Conservation (phyloP, 2,113 vertebrate species). For the Festucalex cinctus region DNA sequence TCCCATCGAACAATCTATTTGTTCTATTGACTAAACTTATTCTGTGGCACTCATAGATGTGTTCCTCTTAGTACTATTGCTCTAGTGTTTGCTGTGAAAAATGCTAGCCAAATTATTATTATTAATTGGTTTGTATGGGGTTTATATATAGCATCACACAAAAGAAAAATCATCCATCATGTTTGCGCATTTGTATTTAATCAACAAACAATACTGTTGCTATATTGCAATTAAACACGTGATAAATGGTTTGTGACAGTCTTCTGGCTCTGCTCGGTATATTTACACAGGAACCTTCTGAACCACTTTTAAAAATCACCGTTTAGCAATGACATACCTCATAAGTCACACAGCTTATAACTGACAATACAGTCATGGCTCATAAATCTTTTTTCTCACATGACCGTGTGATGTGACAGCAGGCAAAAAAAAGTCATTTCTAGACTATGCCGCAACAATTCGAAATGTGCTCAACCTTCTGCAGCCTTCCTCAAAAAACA, state of each 20-base stretch:
- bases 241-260: conserved; percentile 55
- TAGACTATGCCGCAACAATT: conserved; percentile 39
- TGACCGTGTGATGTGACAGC: conserved; percentile 40
- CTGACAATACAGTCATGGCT: conserved; percentile 59
- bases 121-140: conserved; percentile 38
- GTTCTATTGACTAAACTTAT: neutral
- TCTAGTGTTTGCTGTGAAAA: neutral
- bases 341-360: conserved; percentile 58
- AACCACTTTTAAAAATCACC: conserved; percentile 39
- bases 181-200: conserved; percentile 41
- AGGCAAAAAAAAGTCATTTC: conserved; percentile 27
- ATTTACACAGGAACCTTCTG: conserved; percentile 47
- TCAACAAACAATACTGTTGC: conserved; percentile 56
- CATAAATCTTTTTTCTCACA: conserved; percentile 59
- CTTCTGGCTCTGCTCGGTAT: conserved; percentile 36
- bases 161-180: conserved; percentile 56
- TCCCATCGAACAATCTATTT: neutral
- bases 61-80: neutral
- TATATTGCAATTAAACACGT: conserved; percentile 53
- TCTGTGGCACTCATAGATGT: neutral
- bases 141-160: conserved; percentile 37
- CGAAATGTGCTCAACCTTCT: conserved; percentile 35
- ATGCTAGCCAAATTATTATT: conserved; percentile 12
- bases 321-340: conserved; percentile 45
- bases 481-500: conserved; percentile 10